Percentiles rank a stretch among this genome's conserved stretches.
phyloP scores from a whole-genome alignment of 2,888 invertebrate genomes.

The Pollenia griseotomentosa region DNA sequence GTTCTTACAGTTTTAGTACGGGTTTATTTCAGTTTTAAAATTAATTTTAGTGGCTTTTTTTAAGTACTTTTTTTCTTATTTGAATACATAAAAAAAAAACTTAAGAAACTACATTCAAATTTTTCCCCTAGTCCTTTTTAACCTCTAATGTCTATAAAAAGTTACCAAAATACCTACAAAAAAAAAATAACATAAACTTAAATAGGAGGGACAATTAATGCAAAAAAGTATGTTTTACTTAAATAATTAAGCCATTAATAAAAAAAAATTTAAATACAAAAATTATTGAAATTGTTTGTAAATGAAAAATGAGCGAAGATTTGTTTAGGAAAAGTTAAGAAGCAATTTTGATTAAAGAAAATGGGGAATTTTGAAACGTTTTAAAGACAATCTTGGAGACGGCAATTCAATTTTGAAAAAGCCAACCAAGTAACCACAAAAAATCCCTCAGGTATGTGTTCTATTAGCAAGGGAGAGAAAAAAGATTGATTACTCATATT shows the following conservation, averaged over 20 bases:
- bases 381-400: slow-evolving; percentile 33
- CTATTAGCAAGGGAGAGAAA: slow-evolving; percentile 87
- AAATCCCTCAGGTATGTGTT: slow-evolving; percentile 85
- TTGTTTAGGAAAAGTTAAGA: slow-evolving; percentile 21
- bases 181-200: slow-evolving; percentile 34
- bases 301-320: slow-evolving; percentile 4
- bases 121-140: neutral
- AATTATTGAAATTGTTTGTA: slow-evolving; percentile 24
- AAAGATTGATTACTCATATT: slow-evolving; percentile 86
- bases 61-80: no score
- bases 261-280: neutral
- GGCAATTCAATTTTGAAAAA: neutral
- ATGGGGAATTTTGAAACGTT: slow-evolving; percentile 69
- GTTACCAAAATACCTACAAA: slow-evolving; percentile 51
- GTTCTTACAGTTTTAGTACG: no score
- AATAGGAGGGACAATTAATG: slow-evolving; percentile 74
- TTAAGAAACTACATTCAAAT: neutral
- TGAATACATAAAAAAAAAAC: neutral
- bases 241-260: slow-evolving; percentile 62
- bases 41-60: no score
- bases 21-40: no score
- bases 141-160: slow-evolving; percentile 56
- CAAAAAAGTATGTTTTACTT: slow-evolving; percentile 69
- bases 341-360: slow-evolving; percentile 43
- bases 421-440: slow-evolving; percentile 31